Conservation (phyloP, 2,113 vertebrate genomes). For the Puffinus mauretanicus region DNA sequence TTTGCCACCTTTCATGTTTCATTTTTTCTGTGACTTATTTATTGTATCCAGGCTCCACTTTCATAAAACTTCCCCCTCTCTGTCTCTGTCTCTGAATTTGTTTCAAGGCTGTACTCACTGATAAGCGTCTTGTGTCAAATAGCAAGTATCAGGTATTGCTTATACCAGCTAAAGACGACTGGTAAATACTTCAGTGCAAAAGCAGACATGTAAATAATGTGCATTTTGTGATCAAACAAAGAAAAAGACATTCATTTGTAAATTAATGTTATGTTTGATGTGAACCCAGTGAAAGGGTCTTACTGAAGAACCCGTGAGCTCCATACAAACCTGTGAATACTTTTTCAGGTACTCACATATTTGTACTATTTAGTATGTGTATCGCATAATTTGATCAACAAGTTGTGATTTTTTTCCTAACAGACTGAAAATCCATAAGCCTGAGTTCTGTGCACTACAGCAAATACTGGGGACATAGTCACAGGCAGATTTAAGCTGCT, state of each 20-base stretch:
- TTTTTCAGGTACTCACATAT: not conserved
- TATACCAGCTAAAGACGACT: slow-evolving; percentile 80
- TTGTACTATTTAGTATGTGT: not conserved
- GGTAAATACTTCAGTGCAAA: slow-evolving; percentile 72
- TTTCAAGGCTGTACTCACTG: not conserved
- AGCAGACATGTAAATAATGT: slow-evolving; percentile 82
- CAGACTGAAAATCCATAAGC: not conserved
- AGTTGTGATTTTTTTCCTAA: not conserved
- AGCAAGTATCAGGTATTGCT: slow-evolving; percentile 73
- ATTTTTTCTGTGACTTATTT: not conserved
- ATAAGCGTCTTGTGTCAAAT: slow-evolving; percentile 24
- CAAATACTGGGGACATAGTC: not conserved
- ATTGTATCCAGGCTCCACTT: not conserved
- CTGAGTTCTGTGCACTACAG: not conserved
- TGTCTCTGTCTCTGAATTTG: not conserved
- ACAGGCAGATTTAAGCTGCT: not conserved
- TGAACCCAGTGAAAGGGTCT: slow-evolving; percentile 78
- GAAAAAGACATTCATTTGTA: slow-evolving; percentile 82
- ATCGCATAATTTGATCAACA: not conserved
- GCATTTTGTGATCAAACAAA: slow-evolving; percentile 70
- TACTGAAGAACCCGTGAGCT: slow-evolving; percentile 44
- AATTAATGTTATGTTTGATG: slow-evolving; percentile 86
- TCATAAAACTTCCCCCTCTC: not conserved
- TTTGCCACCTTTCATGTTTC: not conserved
- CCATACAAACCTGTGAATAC: slow-evolving; percentile 3